These are phyloP conservation scores for Disparrhopalites patrizii DNA, from an alignment of 2,888 invertebrate species.

Conservation along the genomic window DNA sequence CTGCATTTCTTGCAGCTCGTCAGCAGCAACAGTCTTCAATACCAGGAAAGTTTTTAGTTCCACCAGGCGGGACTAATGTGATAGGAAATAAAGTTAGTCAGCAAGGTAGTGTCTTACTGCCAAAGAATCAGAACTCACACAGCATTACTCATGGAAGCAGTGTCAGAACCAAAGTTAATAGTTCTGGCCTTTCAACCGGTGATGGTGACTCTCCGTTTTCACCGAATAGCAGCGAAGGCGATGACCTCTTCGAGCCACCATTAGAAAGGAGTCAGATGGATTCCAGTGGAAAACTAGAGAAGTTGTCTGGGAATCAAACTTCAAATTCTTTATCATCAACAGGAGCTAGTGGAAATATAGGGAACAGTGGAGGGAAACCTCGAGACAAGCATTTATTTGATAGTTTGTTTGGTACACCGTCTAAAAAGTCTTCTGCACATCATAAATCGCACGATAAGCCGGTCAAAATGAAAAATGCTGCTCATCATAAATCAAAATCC, in stretches of 20 bases:
- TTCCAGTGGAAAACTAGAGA: conserved; percentile 8
- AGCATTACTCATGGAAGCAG: conserved; percentile 6
- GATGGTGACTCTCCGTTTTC: conserved; percentile 69
- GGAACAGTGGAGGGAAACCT: conserved; percentile 1
- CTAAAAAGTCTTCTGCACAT: conserved; percentile 27
- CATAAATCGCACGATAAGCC: conserved; percentile 18
- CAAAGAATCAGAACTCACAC: conserved; percentile 37
- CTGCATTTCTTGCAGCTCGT: conserved; percentile 36
- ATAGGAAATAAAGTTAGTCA: conserved; percentile 23
- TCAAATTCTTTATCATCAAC: neutral
- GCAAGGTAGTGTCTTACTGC: conserved; percentile 31
- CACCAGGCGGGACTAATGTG: conserved; percentile 15
- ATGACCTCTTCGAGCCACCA: conserved; percentile 80
- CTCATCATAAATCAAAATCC: conserved; percentile 33
- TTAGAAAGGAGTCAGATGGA: conserved; percentile 23
- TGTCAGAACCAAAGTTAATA: conserved; percentile 3
- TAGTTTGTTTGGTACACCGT: conserved; percentile 33
- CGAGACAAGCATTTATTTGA: conserved; percentile 37
- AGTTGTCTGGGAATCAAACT: neutral
- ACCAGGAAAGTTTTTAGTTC: conserved; percentile 52
- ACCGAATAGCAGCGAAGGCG: conserved; percentile 82
- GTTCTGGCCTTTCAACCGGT: conserved; percentile 2
- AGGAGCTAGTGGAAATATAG: neutral
- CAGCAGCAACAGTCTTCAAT: conserved; percentile 35
- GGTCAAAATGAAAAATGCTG: conserved; percentile 6